Conservation (phyloP, 2,797 vertebrate species). For the Falco rusticolus region DNA sequence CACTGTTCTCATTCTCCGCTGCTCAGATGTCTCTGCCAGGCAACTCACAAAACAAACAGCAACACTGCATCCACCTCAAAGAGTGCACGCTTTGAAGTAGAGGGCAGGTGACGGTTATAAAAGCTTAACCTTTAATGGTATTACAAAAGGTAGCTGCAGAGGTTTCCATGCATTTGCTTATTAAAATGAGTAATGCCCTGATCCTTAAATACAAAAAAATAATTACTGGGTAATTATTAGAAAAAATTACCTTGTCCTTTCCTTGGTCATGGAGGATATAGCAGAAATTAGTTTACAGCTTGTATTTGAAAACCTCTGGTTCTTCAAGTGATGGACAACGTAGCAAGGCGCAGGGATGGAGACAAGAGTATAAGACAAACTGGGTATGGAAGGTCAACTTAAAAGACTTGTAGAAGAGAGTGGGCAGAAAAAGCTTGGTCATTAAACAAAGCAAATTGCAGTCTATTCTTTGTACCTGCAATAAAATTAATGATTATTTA, state of each 20-base stretch:
- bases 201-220: neutral
- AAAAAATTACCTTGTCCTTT: neutral
- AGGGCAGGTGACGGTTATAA: neutral
- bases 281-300: neutral
- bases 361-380: neutral
- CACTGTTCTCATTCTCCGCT: neutral
- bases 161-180: neutral
- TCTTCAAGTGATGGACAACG: neutral
- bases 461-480: neutral
- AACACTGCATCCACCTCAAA: neutral
- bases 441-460: neutral
- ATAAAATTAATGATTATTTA: neutral
- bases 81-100: neutral
- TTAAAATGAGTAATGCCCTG: neutral
- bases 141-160: neutral
- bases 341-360: neutral
- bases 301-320: neutral
- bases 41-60: conserved; percentile 47
- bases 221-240: neutral
- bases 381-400: neutral
- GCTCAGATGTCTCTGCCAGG: neutral
- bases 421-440: neutral
- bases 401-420: neutral
- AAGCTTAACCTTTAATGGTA: neutral
- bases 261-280: neutral